These are phyloP conservation scores for Bos indicus DNA, from an alignment of 2,113 vertebrate genomes.

Conservation along the genomic window DNA sequence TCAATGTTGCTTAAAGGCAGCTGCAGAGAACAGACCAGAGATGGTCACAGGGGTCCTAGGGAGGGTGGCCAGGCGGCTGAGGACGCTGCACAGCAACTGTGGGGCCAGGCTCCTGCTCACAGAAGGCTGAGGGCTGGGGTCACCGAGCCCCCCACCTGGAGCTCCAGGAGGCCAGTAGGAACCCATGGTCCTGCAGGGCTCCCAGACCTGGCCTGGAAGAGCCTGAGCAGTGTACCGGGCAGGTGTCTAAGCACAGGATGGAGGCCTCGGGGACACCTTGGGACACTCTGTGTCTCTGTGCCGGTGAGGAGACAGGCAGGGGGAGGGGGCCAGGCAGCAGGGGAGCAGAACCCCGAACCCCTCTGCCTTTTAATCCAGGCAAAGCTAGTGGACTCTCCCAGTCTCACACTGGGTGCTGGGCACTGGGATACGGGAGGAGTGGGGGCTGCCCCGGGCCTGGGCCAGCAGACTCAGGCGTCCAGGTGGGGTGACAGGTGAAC, in stretches of 20 bases:
- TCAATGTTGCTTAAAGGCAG: neutral
- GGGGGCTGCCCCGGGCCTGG: neutral
- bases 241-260: neutral
- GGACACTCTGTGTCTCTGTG: too few species aligned
- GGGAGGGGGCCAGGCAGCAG: too few species aligned
- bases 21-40: neutral
- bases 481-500: neutral
- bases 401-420: neutral
- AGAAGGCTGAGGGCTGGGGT: neutral
- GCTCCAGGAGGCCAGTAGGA: neutral
- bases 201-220: neutral
- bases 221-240: rapidly evolving
- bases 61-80: neutral
- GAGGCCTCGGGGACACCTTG: neutral
- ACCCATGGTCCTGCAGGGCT: neutral
- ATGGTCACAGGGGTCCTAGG: neutral
- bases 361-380: neutral
- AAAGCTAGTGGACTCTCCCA: neutral
- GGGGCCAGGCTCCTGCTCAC: neutral
- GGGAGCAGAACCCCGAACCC: neutral
- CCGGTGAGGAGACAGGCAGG: rapidly evolving
- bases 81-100: rapidly evolving
- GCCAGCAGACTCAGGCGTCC: rapidly evolving
- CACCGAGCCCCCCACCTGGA: rapidly evolving
- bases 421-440: neutral